Evolutionary conservation across 2,113 vertebrate genomes (phyloP), one percentile per base, ranked within the genome.

Genomic region (Ciconia maguari): DNA sequence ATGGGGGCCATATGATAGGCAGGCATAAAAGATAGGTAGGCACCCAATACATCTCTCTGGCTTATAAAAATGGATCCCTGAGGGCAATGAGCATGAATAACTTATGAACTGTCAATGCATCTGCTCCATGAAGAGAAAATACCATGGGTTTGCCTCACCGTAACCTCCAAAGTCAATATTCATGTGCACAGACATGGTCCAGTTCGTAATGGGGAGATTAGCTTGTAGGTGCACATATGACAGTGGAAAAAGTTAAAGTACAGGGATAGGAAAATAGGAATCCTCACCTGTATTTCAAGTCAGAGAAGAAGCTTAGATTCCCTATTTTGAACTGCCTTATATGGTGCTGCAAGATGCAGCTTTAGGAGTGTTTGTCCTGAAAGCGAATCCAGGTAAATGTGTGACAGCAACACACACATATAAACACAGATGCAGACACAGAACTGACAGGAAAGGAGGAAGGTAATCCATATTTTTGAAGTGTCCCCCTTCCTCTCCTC

Each of bases 81-180:
- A 82, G 69, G 92, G 79, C 86, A 89, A 25, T 42, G 55, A 95
- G 25, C 89, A 96, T 95, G 66, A 96, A 96, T 92, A 95, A 96
- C 77, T 91, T 87, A 89, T 72, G 64, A 93, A 91, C 69, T 75
- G 60, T 62, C 86, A 87, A 90, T 91, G 52, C 26, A 83, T 79
- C 58, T 79, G 69, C 34, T 90, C 81, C 57, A 81, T 38, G 34
- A 94, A 92, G 78, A 95, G 65, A 83, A 92, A 94, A 92, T 74
- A 64, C 30, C 9, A 7, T 46, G 55, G 74, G 46, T 78, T 83
- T 83, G 62, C 49, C 61, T 80, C 87, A 55, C 21, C 13, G 12
- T 85, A 91, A 84, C 58, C 70, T 82, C 82, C 78, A 22, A 86
- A 96, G 78, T 55, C 6, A 0, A 87, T 94, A 90, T 55, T 54